Percentiles rank a stretch among this genome's conserved stretches.
Evolutionary conservation across 2,113 vertebrate species (phyloP).

Genomic region (Antechinus stuartii): DNA sequence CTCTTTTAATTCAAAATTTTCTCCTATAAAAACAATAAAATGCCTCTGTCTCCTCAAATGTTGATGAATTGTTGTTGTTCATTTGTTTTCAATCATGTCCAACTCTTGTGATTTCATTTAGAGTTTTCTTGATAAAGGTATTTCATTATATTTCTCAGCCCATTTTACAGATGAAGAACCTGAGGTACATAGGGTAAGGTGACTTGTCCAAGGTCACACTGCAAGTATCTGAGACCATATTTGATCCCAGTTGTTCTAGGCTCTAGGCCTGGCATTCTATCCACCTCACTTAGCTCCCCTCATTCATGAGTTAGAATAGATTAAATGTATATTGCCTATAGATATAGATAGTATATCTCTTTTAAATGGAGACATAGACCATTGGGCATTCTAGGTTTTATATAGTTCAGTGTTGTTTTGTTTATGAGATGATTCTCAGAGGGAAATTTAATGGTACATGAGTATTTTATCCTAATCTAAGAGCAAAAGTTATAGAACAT

Average conservation of each 20-base stretch:
- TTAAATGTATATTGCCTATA: background rate
- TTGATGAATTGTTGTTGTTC: background rate
- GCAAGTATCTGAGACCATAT: background rate
- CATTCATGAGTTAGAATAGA: background rate
- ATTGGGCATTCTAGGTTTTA: background rate
- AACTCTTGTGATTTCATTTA: background rate
- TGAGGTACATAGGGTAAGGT: background rate
- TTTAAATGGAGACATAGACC: constrained; percentile 25
- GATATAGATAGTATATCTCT: background rate
- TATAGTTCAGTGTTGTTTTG: background rate
- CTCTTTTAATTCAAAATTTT: background rate
- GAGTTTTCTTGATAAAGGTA: background rate
- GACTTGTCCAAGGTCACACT: background rate
- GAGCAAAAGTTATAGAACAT: background rate
- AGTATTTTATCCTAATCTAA: constrained; percentile 11
- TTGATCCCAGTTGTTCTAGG: background rate
- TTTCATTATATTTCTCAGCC: background rate
- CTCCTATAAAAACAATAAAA: background rate
- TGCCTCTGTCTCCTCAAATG: constrained; percentile 43
- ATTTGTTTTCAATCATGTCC: background rate
- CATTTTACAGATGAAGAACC: background rate
- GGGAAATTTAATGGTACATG: background rate
- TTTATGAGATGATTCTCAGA: background rate
- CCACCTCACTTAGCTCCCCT: background rate
- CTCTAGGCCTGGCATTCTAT: background rate